Percentiles rank a stretch among this genome's conserved stretches.
phyloP scores from a whole-genome alignment of 2,797 vertebrate species.

The Chelon auratus region DNA sequence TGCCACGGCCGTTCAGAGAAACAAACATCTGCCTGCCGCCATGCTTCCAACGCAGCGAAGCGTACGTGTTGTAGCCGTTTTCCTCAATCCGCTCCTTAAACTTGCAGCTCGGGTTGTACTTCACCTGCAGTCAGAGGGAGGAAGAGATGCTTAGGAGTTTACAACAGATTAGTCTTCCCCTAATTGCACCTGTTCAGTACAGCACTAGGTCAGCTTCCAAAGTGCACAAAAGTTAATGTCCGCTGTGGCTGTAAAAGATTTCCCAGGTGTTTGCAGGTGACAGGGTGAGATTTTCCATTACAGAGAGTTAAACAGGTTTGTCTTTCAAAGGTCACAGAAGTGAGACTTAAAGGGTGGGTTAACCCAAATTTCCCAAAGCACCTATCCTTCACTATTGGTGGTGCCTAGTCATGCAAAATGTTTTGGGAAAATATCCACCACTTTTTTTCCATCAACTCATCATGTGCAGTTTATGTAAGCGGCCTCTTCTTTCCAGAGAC shows the following conservation, averaged over 20 bases:
- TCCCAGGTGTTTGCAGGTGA: slow-evolving; percentile 37
- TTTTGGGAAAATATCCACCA: neutral
- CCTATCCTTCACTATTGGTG: neutral
- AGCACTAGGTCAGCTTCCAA: slow-evolving; percentile 17
- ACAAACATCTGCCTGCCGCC: slow-evolving; percentile 92
- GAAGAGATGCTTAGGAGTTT: slow-evolving; percentile 24
- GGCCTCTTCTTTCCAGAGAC: slow-evolving; percentile 31
- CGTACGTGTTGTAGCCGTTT: slow-evolving; percentile 95
- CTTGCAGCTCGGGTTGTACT: slow-evolving; percentile 91
- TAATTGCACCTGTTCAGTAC: slow-evolving; percentile 24
- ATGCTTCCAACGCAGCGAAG: slow-evolving; percentile 90
- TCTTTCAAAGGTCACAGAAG: slow-evolving; percentile 3
- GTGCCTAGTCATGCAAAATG: neutral
- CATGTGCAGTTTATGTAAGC: slow-evolving; percentile 6
- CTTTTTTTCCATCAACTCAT: neutral
- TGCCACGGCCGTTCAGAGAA: slow-evolving; percentile 88
- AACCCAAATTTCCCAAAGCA: neutral
- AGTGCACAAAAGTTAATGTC: slow-evolving; percentile 42
- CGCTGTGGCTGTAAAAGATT: slow-evolving; percentile 39
- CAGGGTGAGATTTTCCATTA: neutral
- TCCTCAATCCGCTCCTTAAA: slow-evolving; percentile 95
- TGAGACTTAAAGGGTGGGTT: neutral
- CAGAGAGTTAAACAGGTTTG: neutral
- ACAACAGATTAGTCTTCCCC: slow-evolving; percentile 7
- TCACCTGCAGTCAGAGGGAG: slow-evolving; percentile 80